Conservation (phyloP, 2,797 vertebrate genomes). For the Eulemur coronatus region DNA sequence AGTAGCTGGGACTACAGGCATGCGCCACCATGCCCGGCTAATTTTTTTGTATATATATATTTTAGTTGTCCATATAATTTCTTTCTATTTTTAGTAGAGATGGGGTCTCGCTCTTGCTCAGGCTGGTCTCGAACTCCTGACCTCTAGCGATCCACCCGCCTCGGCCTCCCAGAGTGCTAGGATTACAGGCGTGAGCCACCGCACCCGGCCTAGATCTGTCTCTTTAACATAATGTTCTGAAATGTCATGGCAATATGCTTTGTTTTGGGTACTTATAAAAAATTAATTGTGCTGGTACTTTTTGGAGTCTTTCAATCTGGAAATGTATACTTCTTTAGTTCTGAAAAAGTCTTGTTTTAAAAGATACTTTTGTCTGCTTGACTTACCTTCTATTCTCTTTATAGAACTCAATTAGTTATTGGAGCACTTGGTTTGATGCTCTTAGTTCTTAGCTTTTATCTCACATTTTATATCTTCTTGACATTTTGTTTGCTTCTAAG, state of each 20-base stretch:
- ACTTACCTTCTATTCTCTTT: neutral
- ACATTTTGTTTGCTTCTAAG: neutral
- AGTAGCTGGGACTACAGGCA: too few relatives aligned
- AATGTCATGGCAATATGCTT: neutral
- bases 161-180: too few relatives aligned
- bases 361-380: neutral
- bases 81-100: too few relatives aligned
- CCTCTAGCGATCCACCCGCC: too few relatives aligned
- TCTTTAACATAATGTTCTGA: neutral
- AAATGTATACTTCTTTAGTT: neutral
- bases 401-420: neutral
- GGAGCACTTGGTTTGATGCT: neutral
- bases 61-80: too few relatives aligned
- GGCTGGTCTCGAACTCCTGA: too few relatives aligned
- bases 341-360: neutral
- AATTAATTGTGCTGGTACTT: neutral
- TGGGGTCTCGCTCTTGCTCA: too few relatives aligned
- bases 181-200: too few relatives aligned
- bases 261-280: neutral
- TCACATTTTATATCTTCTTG: neutral
- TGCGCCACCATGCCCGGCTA: too few relatives aligned
- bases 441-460: conserved; percentile 15
- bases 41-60: too few relatives aligned
- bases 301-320: neutral
- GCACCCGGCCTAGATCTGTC: too few relatives aligned